Evolutionary conservation across 2,113 vertebrate genomes (phyloP).

Genomic region (Cyprinodon variegatus): DNA sequence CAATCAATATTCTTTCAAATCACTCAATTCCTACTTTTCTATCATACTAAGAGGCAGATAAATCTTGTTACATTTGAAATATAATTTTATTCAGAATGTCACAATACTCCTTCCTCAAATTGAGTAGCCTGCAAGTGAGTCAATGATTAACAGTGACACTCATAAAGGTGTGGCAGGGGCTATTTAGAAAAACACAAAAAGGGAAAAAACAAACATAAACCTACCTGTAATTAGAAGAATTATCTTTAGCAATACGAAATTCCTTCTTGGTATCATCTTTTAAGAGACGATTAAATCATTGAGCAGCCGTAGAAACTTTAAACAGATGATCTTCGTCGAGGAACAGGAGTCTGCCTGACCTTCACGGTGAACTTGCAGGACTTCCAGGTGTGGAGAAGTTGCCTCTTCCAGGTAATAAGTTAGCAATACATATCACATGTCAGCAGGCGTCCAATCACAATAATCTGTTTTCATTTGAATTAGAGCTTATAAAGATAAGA

Average conservation of each 20-base stretch:
- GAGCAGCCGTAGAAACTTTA: neutral
- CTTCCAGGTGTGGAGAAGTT: slow-evolving; percentile 26
- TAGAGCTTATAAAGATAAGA: neutral
- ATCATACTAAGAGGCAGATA: neutral
- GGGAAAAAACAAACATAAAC: slow-evolving; percentile 3
- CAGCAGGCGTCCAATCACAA: slow-evolving; percentile 56
- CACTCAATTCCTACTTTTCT: neutral
- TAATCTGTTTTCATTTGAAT: slow-evolving; percentile 3
- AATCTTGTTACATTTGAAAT: neutral
- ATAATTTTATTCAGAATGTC: neutral
- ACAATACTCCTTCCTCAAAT: slow-evolving; percentile 11
- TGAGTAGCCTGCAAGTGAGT: slow-evolving; percentile 22
- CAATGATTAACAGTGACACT: slow-evolving; percentile 60
- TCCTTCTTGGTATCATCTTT: slow-evolving; percentile 18
- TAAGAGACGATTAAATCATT: slow-evolving; percentile 2
- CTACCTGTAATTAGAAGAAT: slow-evolving; percentile 68
- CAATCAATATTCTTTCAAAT: neutral
- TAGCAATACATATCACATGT: slow-evolving; percentile 64
- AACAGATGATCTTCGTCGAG: slow-evolving; percentile 1
- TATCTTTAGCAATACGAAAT: slow-evolving; percentile 30
- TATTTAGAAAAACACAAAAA: slow-evolving; percentile 11
- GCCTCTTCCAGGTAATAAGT: slow-evolving; percentile 61
- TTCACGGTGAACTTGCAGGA: slow-evolving; percentile 44
- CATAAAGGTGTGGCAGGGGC: slow-evolving; percentile 55
- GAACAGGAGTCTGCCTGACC: slow-evolving; percentile 45